These are phyloP conservation scores for Diabrotica virgifera DNA, from an alignment of 1,140 invertebrate species.

Conservation along the genomic window DNA sequence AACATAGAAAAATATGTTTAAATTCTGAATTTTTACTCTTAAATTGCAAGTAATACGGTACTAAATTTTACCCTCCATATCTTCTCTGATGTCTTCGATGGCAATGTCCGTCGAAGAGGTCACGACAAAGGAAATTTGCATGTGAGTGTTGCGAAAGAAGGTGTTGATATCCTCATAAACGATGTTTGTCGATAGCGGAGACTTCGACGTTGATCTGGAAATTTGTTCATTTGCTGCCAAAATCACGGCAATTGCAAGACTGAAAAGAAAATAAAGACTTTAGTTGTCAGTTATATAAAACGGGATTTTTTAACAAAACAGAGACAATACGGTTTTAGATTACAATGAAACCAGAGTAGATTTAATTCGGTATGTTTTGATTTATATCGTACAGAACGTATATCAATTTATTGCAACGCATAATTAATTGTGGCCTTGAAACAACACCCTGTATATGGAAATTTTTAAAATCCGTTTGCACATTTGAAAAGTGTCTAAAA, in stretches of 20 bases:
- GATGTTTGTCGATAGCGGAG: constrained; percentile 53
- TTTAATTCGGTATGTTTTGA: background rate
- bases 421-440: no score
- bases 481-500: no score
- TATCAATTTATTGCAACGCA: no score
- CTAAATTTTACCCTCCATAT: constrained; percentile 59
- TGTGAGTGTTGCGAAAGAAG: constrained; percentile 57
- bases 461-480: no score
- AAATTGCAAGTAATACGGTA: no score
- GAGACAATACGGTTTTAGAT: background rate
- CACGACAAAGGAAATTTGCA: constrained; percentile 58
- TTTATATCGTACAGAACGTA: background rate
- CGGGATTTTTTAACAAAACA: background rate
- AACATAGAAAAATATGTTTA: no score
- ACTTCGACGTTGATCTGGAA: constrained; percentile 52
- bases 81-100: constrained; percentile 56
- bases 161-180: constrained; percentile 58
- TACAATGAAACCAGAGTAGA: background rate
- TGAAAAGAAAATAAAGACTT: constrained; percentile 31
- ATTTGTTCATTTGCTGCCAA: constrained; percentile 60
- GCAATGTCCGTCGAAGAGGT: constrained; percentile 60
- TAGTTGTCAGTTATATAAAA: background rate
- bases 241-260: constrained; percentile 53
- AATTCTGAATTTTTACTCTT: no score
- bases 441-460: no score